A percentile compares a stretch with the other conserved stretches of the same genome.
Evolutionary conservation across 1,140 invertebrate species (phyloP).

Genomic region (Listronotus bonariensis): DNA sequence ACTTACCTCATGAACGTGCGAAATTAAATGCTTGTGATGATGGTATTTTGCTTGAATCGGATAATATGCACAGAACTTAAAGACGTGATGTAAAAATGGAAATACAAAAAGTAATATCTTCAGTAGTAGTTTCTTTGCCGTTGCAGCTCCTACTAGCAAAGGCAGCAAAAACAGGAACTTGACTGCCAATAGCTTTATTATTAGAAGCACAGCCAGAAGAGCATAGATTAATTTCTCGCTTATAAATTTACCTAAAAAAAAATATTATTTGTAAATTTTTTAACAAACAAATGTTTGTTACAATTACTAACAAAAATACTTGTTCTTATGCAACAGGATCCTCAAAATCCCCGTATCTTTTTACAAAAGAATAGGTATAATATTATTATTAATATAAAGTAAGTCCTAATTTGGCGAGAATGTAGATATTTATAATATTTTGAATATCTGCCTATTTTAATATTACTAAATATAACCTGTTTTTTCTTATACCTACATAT

Average conservation of each 20-base stretch:
- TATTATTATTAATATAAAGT: too few relatives aligned
- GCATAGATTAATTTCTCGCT: conserved; percentile 74
- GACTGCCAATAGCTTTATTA: conserved; percentile 79
- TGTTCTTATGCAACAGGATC: too few relatives aligned
- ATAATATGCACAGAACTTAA: conserved; percentile 83
- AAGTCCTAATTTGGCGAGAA: too few relatives aligned
- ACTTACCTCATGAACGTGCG: conserved; percentile 63
- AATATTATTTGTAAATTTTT: conserved; percentile 4
- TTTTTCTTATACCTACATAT: too few relatives aligned
- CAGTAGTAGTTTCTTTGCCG: conserved; percentile 80
- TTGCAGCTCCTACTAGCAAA: conserved; percentile 72
- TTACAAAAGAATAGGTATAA: too few relatives aligned
- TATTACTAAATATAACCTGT: too few relatives aligned
- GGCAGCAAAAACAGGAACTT: conserved; percentile 78
- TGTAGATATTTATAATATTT: too few relatives aligned
- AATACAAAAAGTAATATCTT: conserved; percentile 81
- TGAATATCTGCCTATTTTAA: too few relatives aligned
- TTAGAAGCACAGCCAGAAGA: conserved; percentile 71
- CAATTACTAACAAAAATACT: too few relatives aligned
- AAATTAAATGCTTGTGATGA: conserved; percentile 76
- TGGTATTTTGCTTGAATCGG: conserved; percentile 74
- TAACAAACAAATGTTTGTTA: too few relatives aligned
- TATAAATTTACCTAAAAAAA: conserved; percentile 74
- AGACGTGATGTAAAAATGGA: conserved; percentile 78
- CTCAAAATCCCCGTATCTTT: too few relatives aligned